These are phyloP conservation scores for Halcyon smyrnensis DNA, from an alignment of 2,797 vertebrate species.

Conservation along the genomic window DNA sequence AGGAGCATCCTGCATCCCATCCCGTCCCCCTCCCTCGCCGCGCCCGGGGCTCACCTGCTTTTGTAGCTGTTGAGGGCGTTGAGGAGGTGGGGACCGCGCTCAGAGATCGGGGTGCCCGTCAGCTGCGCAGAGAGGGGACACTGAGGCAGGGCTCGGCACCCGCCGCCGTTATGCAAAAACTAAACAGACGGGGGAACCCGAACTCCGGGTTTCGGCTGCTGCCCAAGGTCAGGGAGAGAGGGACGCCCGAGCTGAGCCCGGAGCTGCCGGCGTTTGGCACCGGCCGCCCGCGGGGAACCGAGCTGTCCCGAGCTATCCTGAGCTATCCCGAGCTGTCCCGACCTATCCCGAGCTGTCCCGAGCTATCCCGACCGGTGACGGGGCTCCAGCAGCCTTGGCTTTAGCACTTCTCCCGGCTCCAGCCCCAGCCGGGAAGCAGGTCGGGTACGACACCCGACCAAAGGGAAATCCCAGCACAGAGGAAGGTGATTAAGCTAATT, in stretches of 20 bases:
- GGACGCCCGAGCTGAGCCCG: background rate
- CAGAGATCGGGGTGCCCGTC: conserved; percentile 85
- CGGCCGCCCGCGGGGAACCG: fast-evolving
- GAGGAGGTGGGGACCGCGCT: conserved; percentile 88
- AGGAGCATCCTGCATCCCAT: fast-evolving
- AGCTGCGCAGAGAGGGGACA: conserved; percentile 77
- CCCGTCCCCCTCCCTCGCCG: fast-evolving
- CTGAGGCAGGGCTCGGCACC: background rate
- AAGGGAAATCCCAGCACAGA: background rate
- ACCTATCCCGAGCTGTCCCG: background rate
- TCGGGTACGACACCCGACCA: fast-evolving
- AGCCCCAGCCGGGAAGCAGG: background rate
- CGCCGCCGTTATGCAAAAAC: background rate
- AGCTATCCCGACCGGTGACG: fast-evolving
- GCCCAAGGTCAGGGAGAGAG: background rate
- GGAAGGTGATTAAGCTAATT: background rate
- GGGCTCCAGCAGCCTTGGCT: fast-evolving
- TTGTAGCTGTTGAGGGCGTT: conserved; percentile 96
- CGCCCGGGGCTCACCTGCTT: conserved; percentile 86
- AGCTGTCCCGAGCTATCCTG: background rate
- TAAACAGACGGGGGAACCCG: conserved; percentile 28
- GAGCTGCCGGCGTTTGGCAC: background rate
- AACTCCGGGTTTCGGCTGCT: background rate
- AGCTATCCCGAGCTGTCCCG: too few species aligned
- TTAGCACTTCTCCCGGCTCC: background rate